These are phyloP conservation scores for Tenualosa thibaudeaui DNA, from an alignment of 2,797 vertebrate species.

Conservation along the genomic window DNA sequence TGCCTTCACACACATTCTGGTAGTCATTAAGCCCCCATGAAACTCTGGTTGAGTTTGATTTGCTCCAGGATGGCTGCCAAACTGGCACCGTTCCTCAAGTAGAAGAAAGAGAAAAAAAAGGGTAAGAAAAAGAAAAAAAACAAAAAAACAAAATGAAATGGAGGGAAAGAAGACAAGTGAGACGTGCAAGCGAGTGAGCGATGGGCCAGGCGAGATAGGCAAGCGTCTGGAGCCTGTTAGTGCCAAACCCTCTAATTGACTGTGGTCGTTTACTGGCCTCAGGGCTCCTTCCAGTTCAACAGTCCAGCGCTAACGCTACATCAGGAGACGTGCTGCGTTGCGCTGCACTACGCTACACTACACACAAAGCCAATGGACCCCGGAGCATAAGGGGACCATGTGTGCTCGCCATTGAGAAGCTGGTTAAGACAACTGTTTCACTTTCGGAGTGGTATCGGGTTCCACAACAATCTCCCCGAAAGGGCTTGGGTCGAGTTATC, in stretches of 20 bases:
- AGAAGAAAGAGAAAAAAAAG: slow-evolving; percentile 54
- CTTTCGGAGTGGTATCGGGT: background rate
- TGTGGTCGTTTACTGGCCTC: background rate
- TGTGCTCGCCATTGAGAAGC: background rate
- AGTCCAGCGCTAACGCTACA: background rate
- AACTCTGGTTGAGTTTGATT: background rate
- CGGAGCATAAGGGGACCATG: slow-evolving; percentile 3
- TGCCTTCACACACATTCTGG: slow-evolving; percentile 4
- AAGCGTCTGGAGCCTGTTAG: background rate
- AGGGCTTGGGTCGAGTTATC: background rate
- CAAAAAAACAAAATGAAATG: slow-evolving; percentile 55
- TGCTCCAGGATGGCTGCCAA: slow-evolving; percentile 6
- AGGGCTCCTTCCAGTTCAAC: background rate
- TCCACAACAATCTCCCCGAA: background rate
- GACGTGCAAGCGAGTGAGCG: slow-evolving; percentile 12
- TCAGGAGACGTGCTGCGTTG: background rate
- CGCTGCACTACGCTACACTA: too few relatives aligned
- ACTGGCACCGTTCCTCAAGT: background rate
- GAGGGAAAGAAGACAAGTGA: background rate
- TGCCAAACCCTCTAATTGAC: background rate
- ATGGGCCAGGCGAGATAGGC: background rate
- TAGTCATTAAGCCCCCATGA: background rate
- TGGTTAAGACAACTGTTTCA: background rate
- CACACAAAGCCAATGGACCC: background rate
- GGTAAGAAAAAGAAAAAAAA: slow-evolving; percentile 52